Evolutionary conservation across 2,888 invertebrate genomes (phyloP).

Genomic region (Scaptodrosophila latifasciaeformis): DNA sequence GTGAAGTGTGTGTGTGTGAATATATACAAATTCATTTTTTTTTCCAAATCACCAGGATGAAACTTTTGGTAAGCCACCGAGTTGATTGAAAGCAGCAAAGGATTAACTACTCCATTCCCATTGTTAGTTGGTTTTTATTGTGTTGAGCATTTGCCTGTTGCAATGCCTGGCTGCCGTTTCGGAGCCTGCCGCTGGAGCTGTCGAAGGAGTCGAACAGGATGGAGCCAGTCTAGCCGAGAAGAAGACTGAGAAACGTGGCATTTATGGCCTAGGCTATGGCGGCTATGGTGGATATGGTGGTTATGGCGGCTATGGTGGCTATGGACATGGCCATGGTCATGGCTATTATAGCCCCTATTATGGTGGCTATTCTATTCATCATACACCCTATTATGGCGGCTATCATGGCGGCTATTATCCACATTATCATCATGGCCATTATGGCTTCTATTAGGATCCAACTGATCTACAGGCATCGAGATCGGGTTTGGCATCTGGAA

Average conservation of each 20-base stretch:
- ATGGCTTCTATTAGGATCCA: conserved; percentile 41
- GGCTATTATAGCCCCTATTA: conserved; percentile 46
- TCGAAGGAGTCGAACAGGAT: conserved; percentile 24
- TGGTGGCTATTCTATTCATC: conserved; percentile 51
- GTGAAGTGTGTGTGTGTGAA: no score
- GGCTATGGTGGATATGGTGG: conserved; percentile 40
- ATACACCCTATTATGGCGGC: conserved; percentile 55
- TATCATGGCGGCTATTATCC: conserved; percentile 51
- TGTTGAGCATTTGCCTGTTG: conserved; percentile 39
- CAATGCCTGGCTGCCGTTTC: conserved; percentile 45
- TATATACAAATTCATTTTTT: no score
- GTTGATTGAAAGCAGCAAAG: no score
- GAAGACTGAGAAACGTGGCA: conserved; percentile 61
- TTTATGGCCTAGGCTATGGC: conserved; percentile 55
- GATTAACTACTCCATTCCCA: conserved; percentile 5
- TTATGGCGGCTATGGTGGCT: conserved; percentile 3
- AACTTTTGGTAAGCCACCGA: no score
- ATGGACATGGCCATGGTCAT: conserved; percentile 31
- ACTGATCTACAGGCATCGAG: neutral
- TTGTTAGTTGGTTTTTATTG: conserved; percentile 37
- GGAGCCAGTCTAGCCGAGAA: conserved; percentile 37
- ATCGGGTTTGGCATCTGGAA: neutral
- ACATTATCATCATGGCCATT: conserved; percentile 55
- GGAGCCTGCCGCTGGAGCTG: conserved; percentile 40
- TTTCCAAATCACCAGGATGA: no score